Evolutionary conservation across 1,140 invertebrate genomes (phyloP), one percentile per base, ranked within the genome.

Genomic region (Diabrotica undecimpunctata): DNA sequence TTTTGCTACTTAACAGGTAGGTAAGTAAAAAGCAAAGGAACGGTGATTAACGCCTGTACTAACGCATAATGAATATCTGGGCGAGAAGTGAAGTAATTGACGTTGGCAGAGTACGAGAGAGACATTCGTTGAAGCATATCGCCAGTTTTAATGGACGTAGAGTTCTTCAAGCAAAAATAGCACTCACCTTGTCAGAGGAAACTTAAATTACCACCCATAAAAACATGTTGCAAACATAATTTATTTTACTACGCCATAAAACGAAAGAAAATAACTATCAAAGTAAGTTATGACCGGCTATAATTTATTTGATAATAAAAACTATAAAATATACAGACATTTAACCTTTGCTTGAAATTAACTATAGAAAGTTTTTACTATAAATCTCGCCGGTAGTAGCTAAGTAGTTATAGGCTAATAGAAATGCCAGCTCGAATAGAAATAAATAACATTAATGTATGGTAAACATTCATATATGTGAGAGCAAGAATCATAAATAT

Each of bases 401-500:
- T 74, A 69, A 74, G 73, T 76, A 72, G 74, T 75, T 71, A 74
- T 74, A 70, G 74, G 75, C 74, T 78, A 78, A 78, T 78, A 78
- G 77, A 78, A 78, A 78, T 75, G 75, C 75, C 77, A 78, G 70
- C 62, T 67, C 68, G 72, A 76, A 76, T 74, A 70, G 74, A 77
- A 70, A 78, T 78, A 78, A 78, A 78, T 78, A 77, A 78, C 75
- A 66, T 75, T 78, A 78, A 78, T 78, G 77, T 78, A 78, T 78
- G 73, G 77, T 78, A 78, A 78, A 78, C 77, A 78, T 76, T 78
- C 75, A 77, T 78, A 78, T 77, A 77, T 75, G 72, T 77, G 72
- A 75, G 71, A 70, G 74, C 69, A 74, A 72, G 71, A 73, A 72
- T 78, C 77, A 78, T 78, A 78, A 78, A 78, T 77, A 78, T 78